These are phyloP conservation scores for Caerostris darwini DNA, from an alignment of 1,140 invertebrate genomes.

Conservation along the genomic window DNA sequence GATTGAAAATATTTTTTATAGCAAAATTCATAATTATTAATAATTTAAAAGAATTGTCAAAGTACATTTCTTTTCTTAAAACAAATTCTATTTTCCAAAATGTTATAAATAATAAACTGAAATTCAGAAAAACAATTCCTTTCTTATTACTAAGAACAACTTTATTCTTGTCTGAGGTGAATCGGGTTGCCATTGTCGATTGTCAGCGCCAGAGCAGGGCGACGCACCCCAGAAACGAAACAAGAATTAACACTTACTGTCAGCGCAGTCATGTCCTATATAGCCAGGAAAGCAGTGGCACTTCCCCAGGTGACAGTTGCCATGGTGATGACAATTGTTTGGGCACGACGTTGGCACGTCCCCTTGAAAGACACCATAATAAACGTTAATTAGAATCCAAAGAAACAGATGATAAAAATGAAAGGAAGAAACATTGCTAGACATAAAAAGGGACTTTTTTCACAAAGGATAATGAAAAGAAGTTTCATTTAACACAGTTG, in stretches of 20 bases:
- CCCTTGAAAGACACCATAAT: conserved; percentile 82
- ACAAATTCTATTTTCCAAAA: no score
- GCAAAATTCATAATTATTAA: no score
- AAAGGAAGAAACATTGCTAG: conserved; percentile 57
- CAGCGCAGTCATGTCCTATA: conserved; percentile 96
- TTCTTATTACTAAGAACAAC: not conserved
- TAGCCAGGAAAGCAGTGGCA: conserved; percentile 98
- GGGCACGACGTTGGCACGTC: conserved; percentile 97
- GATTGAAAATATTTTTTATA: no score
- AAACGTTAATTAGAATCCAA: conserved; percentile 76
- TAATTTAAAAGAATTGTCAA: no score
- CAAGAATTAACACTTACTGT: conserved; percentile 87
- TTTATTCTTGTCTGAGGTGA: not conserved
- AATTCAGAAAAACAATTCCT: not conserved
- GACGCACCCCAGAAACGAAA: conserved; percentile 24
- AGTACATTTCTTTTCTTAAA: no score
- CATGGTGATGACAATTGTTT: conserved; percentile 97
- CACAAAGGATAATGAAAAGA: conserved; percentile 60
- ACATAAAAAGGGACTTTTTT: conserved; percentile 61
- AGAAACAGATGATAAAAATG: conserved; percentile 72
- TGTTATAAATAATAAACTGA: no score
- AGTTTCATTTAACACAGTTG: conserved; percentile 45
- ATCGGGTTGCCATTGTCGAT: not conserved
- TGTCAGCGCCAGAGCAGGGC: not conserved
- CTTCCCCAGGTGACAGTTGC: conserved; percentile 95